These are phyloP conservation scores for Avahi laniger DNA, from an alignment of 2,797 vertebrate species.

Conservation along the genomic window DNA sequence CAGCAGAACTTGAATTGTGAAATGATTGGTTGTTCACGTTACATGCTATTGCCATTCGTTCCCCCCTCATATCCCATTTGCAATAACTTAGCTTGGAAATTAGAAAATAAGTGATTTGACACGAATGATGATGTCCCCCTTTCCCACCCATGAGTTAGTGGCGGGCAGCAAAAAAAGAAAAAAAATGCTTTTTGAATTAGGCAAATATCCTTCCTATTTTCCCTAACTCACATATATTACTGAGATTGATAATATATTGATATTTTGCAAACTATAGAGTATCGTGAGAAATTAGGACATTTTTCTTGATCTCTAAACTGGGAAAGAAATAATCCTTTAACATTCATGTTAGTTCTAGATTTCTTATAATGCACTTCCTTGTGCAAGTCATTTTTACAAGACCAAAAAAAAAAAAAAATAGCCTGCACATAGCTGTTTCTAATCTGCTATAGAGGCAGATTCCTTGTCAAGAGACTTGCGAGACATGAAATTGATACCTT, in stretches of 20 bases:
- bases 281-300: not conserved
- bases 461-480: not conserved
- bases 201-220: not conserved
- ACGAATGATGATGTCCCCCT: fast-evolving
- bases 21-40: not conserved
- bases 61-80: not conserved
- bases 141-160: too few species aligned
- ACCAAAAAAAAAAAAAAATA: not conserved
- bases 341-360: not conserved
- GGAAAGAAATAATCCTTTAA: not conserved
- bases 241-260: not conserved
- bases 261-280: not conserved
- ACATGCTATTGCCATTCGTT: fast-evolving
- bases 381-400: not conserved
- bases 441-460: not conserved
- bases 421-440: not conserved
- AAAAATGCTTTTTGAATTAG: not conserved
- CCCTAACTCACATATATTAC: not conserved
- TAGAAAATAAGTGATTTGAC: not conserved
- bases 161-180: not conserved
- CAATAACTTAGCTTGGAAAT: not conserved
- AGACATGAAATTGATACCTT: not conserved
- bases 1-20: not conserved
- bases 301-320: not conserved
- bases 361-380: not conserved